Percentiles rank a stretch among this genome's conserved stretches.
Conservation (phyloP, 2,797 vertebrate genomes). For the Carapus acus region DNA sequence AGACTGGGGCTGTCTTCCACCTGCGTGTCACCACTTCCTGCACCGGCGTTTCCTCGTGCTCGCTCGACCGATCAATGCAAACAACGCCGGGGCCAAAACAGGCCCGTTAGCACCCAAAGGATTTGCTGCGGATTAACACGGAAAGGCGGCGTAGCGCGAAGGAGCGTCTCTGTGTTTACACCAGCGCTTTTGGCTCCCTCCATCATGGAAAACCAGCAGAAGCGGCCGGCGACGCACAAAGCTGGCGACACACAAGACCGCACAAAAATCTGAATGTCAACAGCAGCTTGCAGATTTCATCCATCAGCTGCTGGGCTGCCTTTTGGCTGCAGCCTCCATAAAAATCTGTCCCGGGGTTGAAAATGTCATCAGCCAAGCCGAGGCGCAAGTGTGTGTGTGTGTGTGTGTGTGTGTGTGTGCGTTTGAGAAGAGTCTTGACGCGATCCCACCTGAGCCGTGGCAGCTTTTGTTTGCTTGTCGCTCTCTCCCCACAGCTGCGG, state of each 20-base stretch:
- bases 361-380: constrained; percentile 22
- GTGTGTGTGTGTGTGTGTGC: not conserved
- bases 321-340: not conserved
- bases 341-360: not conserved
- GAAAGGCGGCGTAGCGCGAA: constrained; percentile 50
- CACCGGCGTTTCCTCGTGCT: constrained; percentile 6
- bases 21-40: too few species aligned
- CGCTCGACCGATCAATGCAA: constrained; percentile 50
- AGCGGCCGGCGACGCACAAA: constrained; percentile 22
- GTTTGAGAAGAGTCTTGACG: constrained; percentile 27
- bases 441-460: constrained; percentile 23
- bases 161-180: constrained; percentile 53
- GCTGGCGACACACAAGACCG: constrained; percentile 4
- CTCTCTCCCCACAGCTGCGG: constrained; percentile 41
- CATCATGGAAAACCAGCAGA: constrained; percentile 12
- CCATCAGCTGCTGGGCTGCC: not conserved
- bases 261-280: constrained; percentile 3
- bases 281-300: not conserved
- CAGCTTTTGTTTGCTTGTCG: constrained; percentile 3
- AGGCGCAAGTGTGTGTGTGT: not conserved
- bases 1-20: too few species aligned
- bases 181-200: constrained; percentile 46
- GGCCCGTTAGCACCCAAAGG: constrained; percentile 41
- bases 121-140: constrained; percentile 52
- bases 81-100: constrained; percentile 49